phyloP scores from a whole-genome alignment of 2,888 invertebrate species.

The Crepidodera aurea region DNA sequence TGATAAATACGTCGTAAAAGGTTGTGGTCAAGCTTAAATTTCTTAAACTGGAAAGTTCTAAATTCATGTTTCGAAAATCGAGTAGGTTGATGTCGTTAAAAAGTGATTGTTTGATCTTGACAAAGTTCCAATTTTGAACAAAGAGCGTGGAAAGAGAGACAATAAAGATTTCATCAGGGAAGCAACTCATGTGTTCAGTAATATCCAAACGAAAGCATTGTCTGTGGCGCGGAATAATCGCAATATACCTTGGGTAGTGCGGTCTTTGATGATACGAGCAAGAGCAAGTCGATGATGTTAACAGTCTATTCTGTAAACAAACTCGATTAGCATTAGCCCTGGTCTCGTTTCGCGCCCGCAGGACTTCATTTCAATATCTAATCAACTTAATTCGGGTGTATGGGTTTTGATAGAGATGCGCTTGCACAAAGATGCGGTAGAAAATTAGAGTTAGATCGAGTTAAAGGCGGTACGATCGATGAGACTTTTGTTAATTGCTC shows the following conservation, averaged over 20 bases:
- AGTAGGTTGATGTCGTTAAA: not conserved
- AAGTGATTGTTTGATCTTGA: conserved; percentile 5
- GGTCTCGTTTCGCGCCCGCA: conserved; percentile 55
- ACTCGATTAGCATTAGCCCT: conserved; percentile 57
- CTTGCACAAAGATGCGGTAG: conserved; percentile 54
- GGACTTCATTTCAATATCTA: conserved; percentile 59
- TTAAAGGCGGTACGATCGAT: conserved; percentile 51
- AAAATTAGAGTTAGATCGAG: conserved; percentile 53
- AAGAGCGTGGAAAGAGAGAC: conserved; percentile 24
- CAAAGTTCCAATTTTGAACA: conserved; percentile 18
- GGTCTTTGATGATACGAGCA: conserved; percentile 52
- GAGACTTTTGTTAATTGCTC: conserved; percentile 40
- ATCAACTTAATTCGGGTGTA: conserved; percentile 57
- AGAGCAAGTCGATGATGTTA: conserved; percentile 53
- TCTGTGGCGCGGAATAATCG: conserved; percentile 51
- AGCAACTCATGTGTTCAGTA: conserved; percentile 42
- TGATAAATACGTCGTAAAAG: too few species aligned
- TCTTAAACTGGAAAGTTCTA: too few species aligned
- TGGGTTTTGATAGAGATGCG: conserved; percentile 56
- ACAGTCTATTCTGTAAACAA: conserved; percentile 59
- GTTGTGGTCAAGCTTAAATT: too few species aligned
- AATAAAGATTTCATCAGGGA: conserved; percentile 38
- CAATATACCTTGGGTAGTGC: conserved; percentile 50
- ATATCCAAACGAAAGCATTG: conserved; percentile 44
- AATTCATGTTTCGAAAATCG: too few species aligned